phyloP scores from a whole-genome alignment of 2,113 vertebrate species.

The Actinemys pallida region DNA sequence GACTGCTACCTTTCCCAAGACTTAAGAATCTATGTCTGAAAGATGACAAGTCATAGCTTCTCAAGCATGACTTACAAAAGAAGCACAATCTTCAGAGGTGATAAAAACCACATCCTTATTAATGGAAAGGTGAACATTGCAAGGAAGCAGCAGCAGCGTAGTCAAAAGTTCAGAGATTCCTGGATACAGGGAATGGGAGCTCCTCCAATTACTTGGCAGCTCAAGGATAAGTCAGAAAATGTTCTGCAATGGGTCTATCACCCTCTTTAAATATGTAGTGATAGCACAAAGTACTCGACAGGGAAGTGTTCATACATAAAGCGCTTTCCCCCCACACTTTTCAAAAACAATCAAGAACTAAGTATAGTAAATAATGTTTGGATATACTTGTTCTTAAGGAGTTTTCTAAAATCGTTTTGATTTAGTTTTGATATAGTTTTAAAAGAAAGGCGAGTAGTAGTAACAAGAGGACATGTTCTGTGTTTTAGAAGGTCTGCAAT shows the following conservation, averaged over 20 bases:
- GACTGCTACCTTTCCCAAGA: not conserved
- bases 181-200: accelerated
- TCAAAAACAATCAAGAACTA: not conserved
- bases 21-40: not conserved
- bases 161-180: not conserved
- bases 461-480: not conserved
- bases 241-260: accelerated
- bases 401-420: not conserved
- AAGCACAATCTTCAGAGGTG: not conserved
- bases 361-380: not conserved
- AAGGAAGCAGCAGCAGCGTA: not conserved
- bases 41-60: not conserved
- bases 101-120: not conserved
- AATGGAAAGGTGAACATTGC: not conserved
- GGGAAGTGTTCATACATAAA: not conserved
- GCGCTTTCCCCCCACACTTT: not conserved
- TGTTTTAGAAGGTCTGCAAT: not conserved
- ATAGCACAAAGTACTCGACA: not conserved
- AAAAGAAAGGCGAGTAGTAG: not conserved
- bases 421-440: not conserved
- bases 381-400: not conserved
- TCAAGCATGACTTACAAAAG: not conserved
- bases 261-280: not conserved
- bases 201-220: no score
- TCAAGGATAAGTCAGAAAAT: not conserved